Evolutionary conservation across 2,888 invertebrate species (phyloP), one percentile per base, ranked within the genome.

Genomic region (Autographa gamma): DNA sequence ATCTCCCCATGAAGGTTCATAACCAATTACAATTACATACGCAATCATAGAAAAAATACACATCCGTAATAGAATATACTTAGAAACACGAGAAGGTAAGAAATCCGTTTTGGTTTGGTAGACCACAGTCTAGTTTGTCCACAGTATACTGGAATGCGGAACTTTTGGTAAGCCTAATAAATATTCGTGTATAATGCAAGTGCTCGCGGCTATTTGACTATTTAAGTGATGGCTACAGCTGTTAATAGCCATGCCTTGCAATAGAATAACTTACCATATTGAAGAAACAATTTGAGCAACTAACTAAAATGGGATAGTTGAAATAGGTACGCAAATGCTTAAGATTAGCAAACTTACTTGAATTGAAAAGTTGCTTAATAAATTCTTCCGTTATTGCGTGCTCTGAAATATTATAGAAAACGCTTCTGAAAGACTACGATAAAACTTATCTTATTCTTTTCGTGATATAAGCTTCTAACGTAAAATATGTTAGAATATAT

Each of bases 11-110:
- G 38, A 38, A 13, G 19, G 8, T 38, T 60, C 48, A 63, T 63
- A 60, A 41, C n/a, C 25, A 69, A 69, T 18, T 66, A 54, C 18
- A 65, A 74, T 76, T 76, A 66, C 66, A 61, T 67, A 80, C 60
- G 70, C 60, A 77, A 77, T 48, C 58, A 11, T 68, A 68, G 64
- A 70, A 75, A 73, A 73, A 69, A 60, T 13, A 73, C 70, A 73
- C 65, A 61, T 76, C 73, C 72, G 76, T 73, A 74, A 83, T 77
- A 73, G 54, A 68, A 71, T 71, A 76, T 72, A 71, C 63, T 31
- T 38, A 63, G 83, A 74, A 84, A 84, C 43, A 74, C 65, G 84
- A 83, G 78, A 84, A 71, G 69, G 76, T 76, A 82, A 79, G 80
- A 75, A 84, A 80, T 76, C 77, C 68, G 77, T 59, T 71, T n/a